Evolutionary conservation across 1,140 invertebrate species (phyloP), one percentile per base, ranked within the genome.

Genomic region (Apocrypta bakeri): DNA sequence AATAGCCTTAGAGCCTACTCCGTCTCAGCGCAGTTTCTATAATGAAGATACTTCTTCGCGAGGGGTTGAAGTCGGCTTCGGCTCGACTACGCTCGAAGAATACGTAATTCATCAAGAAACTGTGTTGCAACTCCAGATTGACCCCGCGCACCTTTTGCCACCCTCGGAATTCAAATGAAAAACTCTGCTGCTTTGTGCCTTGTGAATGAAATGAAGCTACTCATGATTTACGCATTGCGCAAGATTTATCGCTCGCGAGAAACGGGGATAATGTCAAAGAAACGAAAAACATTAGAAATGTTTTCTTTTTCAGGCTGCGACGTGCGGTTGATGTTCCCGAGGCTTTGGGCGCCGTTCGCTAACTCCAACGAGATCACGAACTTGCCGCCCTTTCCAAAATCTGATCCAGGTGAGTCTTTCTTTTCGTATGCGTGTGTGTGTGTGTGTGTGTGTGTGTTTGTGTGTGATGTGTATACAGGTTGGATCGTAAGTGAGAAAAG

Each of bases 41-140:
- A 92, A 92, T 92, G 91, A 92, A 92, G 91, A 92, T 88, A 88
- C 91, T 89, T 88, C 87, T 89, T 89, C 88, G 88, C 88, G 90
- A 91, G 90, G 90, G 90, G 90, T 89, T 91, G 90, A 91, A 91
- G 89, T 89, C 85, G 85, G 73, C 84, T 84, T n/a, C n/a, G n/a
- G 42, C 14, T 17, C 42, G 42, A n/a, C 42, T 1, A 92, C 91
- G 90, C 75, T 77, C 77, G 48, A 85, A 84, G 91, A 92, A 92
- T 92, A 92, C 91, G 78, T 90, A 92, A 92, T 91, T 89, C 84
- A 79, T 83, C 74, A 64, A 81, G 73, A 25, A n/a, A 48, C 21
- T 6, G 48, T 9, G 61, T 69, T 69, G 66, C 73, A 61, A n/a
- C n/a, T n/a, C 42, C 71, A 83, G 82, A 80, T 83, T 83, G 71